Percentiles rank a stretch among this genome's conserved stretches.
Conservation (phyloP, 2,113 vertebrate genomes). For the Cyprinodon brontotheroides region DNA sequence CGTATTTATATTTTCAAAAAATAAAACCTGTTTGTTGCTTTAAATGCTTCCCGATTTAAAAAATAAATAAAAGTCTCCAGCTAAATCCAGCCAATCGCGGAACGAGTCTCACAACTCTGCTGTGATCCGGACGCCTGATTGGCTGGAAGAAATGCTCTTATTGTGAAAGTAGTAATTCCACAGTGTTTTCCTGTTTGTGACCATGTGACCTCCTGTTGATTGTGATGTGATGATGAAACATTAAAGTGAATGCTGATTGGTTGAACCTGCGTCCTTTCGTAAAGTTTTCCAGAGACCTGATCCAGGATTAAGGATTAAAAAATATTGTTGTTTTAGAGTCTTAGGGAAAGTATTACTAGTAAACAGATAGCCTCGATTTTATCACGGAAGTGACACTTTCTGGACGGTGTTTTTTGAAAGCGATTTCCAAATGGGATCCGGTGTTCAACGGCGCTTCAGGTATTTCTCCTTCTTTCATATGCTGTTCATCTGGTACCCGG, state of each 20-base stretch:
- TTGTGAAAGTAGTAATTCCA: constrained; percentile 33
- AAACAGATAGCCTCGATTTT: too few relatives aligned
- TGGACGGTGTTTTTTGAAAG: too few relatives aligned
- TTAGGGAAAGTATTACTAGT: too few relatives aligned
- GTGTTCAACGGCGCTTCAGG: too few relatives aligned
- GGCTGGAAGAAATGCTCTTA: constrained; percentile 26
- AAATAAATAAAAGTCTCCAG: constrained; percentile 26
- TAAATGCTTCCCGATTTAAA: neutral
- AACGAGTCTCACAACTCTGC: neutral
- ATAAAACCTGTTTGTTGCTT: constrained; percentile 3
- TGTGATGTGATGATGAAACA: constrained; percentile 32
- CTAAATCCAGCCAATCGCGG: constrained; percentile 4
- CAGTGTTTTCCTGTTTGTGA: constrained; percentile 29
- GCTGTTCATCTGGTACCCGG: too few relatives aligned
- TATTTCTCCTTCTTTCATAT: too few relatives aligned
- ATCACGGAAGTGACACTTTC: too few relatives aligned
- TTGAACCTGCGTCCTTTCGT: constrained; percentile 5
- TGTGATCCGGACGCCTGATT: neutral
- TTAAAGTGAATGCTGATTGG: constrained; percentile 40
- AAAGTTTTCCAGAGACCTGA: neutral
- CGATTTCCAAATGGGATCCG: too few relatives aligned
- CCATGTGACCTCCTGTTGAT: constrained; percentile 42
- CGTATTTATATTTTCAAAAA: constrained; percentile 44
- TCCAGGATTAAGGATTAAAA: too few relatives aligned
- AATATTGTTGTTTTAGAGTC: too few relatives aligned